phyloP scores from a whole-genome alignment of 2,113 vertebrate species.

The Dasyurus viverrinus region DNA sequence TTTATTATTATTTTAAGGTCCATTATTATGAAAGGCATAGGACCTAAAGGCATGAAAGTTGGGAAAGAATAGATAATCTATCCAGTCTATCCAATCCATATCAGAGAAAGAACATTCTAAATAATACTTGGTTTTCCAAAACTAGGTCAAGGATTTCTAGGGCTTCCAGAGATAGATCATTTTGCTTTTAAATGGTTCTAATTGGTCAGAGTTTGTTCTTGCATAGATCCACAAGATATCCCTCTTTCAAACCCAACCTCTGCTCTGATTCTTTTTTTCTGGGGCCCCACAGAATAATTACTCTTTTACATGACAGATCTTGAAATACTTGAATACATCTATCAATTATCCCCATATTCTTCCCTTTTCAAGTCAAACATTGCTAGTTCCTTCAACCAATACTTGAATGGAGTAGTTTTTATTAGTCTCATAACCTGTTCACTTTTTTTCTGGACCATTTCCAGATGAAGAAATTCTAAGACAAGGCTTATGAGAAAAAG shows the following conservation, averaged over 20 bases:
- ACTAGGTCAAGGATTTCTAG: too few relatives aligned
- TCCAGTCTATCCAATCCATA: not conserved
- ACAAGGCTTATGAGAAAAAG: not conserved
- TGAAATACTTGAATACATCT: not conserved
- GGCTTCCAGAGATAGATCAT: not conserved
- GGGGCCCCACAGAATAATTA: too few relatives aligned
- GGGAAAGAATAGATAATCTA: not conserved
- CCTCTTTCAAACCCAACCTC: too few relatives aligned
- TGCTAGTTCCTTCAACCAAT: not conserved
- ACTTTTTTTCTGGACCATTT: not conserved
- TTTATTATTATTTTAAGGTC: not conserved
- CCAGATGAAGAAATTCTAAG: not conserved
- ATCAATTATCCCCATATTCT: not conserved
- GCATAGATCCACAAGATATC: too few relatives aligned
- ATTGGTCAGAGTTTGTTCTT: too few relatives aligned
- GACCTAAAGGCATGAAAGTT: not conserved
- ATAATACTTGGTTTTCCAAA: too few relatives aligned
- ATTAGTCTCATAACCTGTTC: not conserved
- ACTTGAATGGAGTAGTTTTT: not conserved
- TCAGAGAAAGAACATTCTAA: too few relatives aligned
- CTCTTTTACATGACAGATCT: not conserved
- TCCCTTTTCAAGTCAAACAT: not conserved
- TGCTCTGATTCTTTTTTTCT: too few relatives aligned
- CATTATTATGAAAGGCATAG: conserved; percentile 34
- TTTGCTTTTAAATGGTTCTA: too few relatives aligned